Evolutionary conservation across 1,140 invertebrate genomes (phyloP).

Genomic region (Hylyphantes graminicola): DNA sequence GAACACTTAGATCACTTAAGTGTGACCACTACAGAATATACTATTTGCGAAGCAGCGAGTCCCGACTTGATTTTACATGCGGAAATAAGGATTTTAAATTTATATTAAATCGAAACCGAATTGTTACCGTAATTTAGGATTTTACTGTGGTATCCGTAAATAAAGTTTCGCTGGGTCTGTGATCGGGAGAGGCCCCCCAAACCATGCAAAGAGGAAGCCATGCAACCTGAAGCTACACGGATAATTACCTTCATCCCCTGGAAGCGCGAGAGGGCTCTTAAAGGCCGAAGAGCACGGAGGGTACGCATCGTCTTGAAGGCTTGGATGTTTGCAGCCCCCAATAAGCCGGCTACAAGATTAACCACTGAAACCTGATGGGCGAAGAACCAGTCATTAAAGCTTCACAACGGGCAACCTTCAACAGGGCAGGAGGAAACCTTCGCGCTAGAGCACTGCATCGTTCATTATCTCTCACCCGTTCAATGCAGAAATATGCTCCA

Average conservation of each 20-base stretch:
- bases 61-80: no score
- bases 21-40: no score
- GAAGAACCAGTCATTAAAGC: conserved; percentile 43
- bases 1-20: no score
- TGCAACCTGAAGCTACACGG: conserved; percentile 29
- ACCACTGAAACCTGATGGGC: conserved; percentile 88
- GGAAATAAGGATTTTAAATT: no score
- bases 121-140: no score
- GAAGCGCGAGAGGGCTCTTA: conserved; percentile 90
- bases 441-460: conserved; percentile 41
- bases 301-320: conserved; percentile 98
- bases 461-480: conserved; percentile 56
- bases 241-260: conserved; percentile 96
- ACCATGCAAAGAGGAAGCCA: conserved; percentile 14
- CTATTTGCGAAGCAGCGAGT: no score
- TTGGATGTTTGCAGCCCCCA: conserved; percentile 93
- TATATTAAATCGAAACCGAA: no score
- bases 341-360: conserved; percentile 94
- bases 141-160: no score
- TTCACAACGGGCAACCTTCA: conserved; percentile 17
- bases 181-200: no score
- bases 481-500: conserved; percentile 22
- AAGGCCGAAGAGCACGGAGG: conserved; percentile 80
- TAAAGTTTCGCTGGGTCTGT: no score
- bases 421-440: not conserved